phyloP scores from a whole-genome alignment of 2,113 vertebrate genomes.

The Geococcyx californianus region DNA sequence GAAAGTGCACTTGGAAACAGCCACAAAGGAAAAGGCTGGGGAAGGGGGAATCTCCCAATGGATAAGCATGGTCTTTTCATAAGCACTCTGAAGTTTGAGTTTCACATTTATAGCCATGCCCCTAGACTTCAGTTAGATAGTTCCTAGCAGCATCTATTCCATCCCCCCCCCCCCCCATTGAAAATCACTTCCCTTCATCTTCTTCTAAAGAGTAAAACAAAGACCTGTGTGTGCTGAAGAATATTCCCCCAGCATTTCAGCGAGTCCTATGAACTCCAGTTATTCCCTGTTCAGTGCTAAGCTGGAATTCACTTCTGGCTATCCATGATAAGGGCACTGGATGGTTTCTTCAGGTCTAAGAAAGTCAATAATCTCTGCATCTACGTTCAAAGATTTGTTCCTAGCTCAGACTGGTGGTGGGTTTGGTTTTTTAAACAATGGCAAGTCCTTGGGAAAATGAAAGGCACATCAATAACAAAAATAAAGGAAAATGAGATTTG shows the following conservation, averaged over 20 bases:
- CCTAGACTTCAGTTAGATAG: neutral
- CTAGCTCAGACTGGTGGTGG: neutral
- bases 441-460: neutral
- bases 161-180: neutral
- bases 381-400: neutral
- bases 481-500: neutral
- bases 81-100: neutral
- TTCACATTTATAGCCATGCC: constrained; percentile 14
- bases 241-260: neutral
- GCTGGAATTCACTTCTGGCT: neutral
- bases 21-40: neutral
- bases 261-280: neutral
- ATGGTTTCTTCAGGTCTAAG: neutral
- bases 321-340: neutral
- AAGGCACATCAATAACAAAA: neutral
- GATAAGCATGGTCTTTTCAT: neutral
- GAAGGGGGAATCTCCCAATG: neutral
- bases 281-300: neutral
- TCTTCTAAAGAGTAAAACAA: constrained; percentile 1
- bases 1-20: neutral
- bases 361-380: neutral
- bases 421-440: neutral
- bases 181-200: constrained; percentile 29
- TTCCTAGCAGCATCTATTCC: neutral
- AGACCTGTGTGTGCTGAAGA: neutral